Evolutionary conservation across 2,113 vertebrate genomes (phyloP), one percentile per base, ranked within the genome.

Genomic region (Herpetotheres cachinnans): DNA sequence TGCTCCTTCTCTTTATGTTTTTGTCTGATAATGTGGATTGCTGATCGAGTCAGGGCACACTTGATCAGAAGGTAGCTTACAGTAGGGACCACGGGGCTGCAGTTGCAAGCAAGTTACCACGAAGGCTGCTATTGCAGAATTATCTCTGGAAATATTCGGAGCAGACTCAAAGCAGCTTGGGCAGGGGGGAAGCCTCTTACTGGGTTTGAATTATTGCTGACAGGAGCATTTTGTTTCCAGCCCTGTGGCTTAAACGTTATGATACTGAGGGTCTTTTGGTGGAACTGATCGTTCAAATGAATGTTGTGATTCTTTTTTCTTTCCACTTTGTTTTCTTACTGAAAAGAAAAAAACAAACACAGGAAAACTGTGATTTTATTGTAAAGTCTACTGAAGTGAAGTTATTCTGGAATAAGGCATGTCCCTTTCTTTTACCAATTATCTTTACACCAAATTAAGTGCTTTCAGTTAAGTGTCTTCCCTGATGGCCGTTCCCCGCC

Each of bases 291-390:
- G 0, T 46, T 61, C 26, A n/a, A 70, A 44, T 0, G 2, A 50
- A n/a, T 3, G 2, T 8, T 47, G 13, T 0, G 0, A 14, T 50
- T 30, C 8, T 62, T 58, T 32, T 34, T 66, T 38, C 42, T 11
- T 71, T 70, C 38, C 19, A 8, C 16, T 13, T 17, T 0, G 0
- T 27, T 74, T 74, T 47, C 74, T 72, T 61, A 46, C 5, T n/a
- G 7, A 62, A 47, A 36, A 29, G 3, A 81, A 58, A 8, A 62
- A 47, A 36, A 29, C 6, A 81, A 58, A 18, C 5, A 58, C 6
- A 44, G 13, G 38, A 16, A 74, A 87, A 44, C 0, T 6, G 22
- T 32, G 8, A 11, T 29, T 71, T 71, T 22, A 16, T 44, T 13
- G 14, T 26, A 13, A 44, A 18, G 58, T 44, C 32, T 32, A 7